Evolutionary conservation across 1,140 invertebrate species (phyloP).

Genomic region (Meteorus sp.): DNA sequence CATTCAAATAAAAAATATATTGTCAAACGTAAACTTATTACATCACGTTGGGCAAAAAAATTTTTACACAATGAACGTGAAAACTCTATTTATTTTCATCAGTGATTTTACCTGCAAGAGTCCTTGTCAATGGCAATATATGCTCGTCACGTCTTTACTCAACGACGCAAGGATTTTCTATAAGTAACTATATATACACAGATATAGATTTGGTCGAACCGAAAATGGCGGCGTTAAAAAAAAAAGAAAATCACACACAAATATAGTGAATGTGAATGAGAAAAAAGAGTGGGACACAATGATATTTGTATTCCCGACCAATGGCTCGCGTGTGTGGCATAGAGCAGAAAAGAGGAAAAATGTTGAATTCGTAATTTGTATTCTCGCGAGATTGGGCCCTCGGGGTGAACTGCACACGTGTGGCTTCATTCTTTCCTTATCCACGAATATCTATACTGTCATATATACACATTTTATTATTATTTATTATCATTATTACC

Average conservation of each 20-base stretch:
- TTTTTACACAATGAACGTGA: too few species aligned
- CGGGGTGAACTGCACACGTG: constrained; percentile 14
- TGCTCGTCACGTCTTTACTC: constrained; percentile 13
- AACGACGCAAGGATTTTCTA: neutral
- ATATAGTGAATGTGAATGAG: neutral
- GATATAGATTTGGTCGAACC: neutral
- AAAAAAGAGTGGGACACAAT: neutral
- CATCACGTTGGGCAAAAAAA: too few species aligned
- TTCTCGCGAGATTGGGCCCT: constrained; percentile 23
- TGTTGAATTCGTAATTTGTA: constrained; percentile 27
- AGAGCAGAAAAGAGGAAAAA: constrained; percentile 8
- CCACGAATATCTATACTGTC: neutral
- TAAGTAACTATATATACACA: too few species aligned
- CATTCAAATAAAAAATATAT: too few species aligned
- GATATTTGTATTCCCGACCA: constrained; percentile 21
- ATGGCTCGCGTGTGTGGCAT: neutral
- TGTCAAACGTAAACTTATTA: too few species aligned
- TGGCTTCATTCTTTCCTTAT: neutral
- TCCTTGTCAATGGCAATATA: neutral
- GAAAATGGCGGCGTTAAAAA: neutral
- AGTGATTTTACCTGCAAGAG: neutral
- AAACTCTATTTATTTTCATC: neutral
- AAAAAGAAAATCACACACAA: constrained; percentile 6
- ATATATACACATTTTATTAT: too few species aligned
- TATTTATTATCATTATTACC: too few species aligned